Evolutionary conservation across 2,113 vertebrate species (phyloP).

Genomic region (Daphoenositta chrysoptera): DNA sequence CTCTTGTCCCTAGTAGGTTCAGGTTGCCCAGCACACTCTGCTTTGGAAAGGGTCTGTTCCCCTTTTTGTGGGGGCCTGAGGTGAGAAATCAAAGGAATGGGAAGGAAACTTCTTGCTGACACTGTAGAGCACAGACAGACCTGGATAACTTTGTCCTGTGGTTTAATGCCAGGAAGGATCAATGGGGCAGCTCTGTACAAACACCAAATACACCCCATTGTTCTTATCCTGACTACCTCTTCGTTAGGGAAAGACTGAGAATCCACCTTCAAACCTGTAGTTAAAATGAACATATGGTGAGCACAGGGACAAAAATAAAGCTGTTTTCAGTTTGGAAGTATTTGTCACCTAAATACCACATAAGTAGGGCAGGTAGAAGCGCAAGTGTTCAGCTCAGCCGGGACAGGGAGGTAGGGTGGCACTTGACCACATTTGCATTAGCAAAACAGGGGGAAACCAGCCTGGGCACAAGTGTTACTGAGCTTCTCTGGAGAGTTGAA

Average conservation of each 20-base stretch:
- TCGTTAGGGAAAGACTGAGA: not conserved
- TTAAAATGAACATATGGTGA: not conserved
- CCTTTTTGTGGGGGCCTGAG: not conserved
- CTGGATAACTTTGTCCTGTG: not conserved
- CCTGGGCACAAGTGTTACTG: not conserved
- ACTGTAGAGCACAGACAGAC: not conserved
- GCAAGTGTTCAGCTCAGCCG: not conserved
- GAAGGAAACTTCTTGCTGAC: not conserved
- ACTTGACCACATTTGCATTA: not conserved
- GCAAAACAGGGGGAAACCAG: not conserved
- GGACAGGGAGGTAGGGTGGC: not conserved
- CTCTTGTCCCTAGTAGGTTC: not conserved
- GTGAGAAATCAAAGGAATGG: not conserved
- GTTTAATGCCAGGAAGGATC: not conserved
- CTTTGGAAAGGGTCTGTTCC: not conserved
- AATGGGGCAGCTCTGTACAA: not conserved
- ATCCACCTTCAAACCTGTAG: not conserved
- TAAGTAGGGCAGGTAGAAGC: not conserved
- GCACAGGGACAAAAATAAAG: not conserved
- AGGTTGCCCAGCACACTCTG: not conserved
- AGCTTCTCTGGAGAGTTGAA: not conserved
- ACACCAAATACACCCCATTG: not conserved
- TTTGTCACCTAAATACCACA: not conserved
- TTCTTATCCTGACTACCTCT: not conserved
- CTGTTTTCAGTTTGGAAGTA: not conserved